Base-by-base conservation (phyloP, 2,888 invertebrate species). In the Phortica magna region DNA sequence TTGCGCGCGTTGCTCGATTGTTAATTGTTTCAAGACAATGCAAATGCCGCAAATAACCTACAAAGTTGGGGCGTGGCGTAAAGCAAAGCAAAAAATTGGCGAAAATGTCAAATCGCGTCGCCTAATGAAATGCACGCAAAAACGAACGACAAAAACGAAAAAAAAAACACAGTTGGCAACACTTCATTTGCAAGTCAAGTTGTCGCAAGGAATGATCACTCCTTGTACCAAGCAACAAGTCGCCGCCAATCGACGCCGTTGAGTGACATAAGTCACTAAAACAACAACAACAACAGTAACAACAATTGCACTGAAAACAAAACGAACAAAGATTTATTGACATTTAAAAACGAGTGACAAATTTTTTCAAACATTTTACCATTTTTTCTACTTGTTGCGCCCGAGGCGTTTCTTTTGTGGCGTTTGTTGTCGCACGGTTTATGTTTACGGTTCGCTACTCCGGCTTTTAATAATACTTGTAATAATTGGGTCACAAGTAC, bases 311-410 rank as follows among this genome's bases (percentile, higher is more conserved):
- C 42, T 70, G 53, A 41, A n/a, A n/a, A n/a, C 31, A 31, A 31
- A 31, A 31, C 31, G 31, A 31, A 31, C 1, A 31, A 48, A 42
- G 74, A 74, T 74, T 74, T 65, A 65, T 65, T 74, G 74, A 53
- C 74, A 73, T 73, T 65, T 65, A 74, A 67, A 57, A 22, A n/a
- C n/a, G 64, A 79, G 72, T 74, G 77, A 77, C 71, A 77, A 79
- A 59, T 74, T 48, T 48, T 48, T 61, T 22, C 31, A 31, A 31
- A 31, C 31, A 31, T 31, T 17, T 22, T 22, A 19, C 19, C 19
- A 19, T 31, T 61, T n/a, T 61, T 17, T 61, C 31, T 61, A 9
- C 10, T 61, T 61, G 22, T 22, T 61, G 22, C 61, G 19, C 61
- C 61, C 61, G 19, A 61, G 17, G 48, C 48, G 48, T 48, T 48